A percentile compares a stretch with the other conserved stretches of the same genome.
These are phyloP conservation scores for Tyrophagus putrescentiae DNA, from an alignment of 1,140 invertebrate genomes.

Conservation along the genomic window DNA sequence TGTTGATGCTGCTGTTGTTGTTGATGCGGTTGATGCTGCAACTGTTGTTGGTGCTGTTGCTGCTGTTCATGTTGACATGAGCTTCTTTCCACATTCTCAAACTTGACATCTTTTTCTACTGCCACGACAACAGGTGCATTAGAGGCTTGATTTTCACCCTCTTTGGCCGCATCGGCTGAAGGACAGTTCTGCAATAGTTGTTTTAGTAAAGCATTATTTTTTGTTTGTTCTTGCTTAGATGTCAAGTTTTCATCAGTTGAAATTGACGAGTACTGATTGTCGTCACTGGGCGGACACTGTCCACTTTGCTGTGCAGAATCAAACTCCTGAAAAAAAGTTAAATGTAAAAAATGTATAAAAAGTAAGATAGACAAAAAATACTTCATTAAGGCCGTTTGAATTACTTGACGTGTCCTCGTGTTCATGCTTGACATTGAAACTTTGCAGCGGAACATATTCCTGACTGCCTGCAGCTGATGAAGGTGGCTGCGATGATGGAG, in stretches of 20 bases:
- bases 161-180: slow-evolving; percentile 35
- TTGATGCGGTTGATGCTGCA: not conserved
- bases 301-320: not conserved
- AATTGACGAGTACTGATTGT: not conserved
- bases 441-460: not conserved
- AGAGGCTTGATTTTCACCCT: not conserved
- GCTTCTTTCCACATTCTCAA: not conserved
- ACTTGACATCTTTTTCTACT: not conserved
- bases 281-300: not conserved
- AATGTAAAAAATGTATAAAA: not conserved
- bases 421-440: not conserved
- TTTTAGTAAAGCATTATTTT: slow-evolving; percentile 71
- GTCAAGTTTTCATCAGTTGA: slow-evolving; percentile 9
- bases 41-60: not conserved
- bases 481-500: not conserved
- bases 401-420: not conserved
- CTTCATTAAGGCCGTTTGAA: not conserved
- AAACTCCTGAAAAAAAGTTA: slow-evolving; percentile 6
- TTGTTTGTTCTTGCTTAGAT: not conserved
- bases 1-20: not conserved
- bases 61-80: not conserved
- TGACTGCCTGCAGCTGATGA: not conserved
- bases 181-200: slow-evolving; percentile 61
- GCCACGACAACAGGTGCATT: not conserved
- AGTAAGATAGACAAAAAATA: not conserved